A percentile compares a stretch with the other conserved stretches of the same genome.
These are phyloP conservation scores for Anisognathus igniventris DNA, from an alignment of 2,797 vertebrate genomes.

Conservation along the genomic window DNA sequence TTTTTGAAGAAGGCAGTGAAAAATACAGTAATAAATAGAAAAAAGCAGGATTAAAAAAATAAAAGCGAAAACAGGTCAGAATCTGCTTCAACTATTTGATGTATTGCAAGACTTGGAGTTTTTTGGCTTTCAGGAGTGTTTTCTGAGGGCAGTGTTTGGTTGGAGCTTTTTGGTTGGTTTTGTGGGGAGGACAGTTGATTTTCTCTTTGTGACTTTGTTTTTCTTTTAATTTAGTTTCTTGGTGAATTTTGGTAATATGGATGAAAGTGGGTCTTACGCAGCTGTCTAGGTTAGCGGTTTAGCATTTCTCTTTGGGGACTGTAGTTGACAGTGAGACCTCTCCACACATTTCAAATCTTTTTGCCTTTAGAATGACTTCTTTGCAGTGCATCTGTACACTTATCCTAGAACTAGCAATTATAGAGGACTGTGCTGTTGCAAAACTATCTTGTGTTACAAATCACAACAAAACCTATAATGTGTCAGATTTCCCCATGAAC, in stretches of 20 bases:
- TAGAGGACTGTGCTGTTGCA: not conserved
- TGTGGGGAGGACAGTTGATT: fast-evolving
- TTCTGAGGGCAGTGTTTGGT: not conserved
- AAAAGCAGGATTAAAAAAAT: not conserved
- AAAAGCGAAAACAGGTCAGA: not conserved
- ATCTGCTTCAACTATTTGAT: not conserved
- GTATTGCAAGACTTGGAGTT: not conserved
- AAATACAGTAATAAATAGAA: not conserved
- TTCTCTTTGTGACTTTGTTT: not conserved
- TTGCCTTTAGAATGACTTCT: not conserved
- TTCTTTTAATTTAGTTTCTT: not conserved
- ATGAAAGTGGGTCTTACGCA: not conserved
- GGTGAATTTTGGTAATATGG: not conserved
- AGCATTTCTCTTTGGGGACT: not conserved
- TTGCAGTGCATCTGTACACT: not conserved
- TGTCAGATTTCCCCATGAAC: not conserved
- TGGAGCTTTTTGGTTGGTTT: not conserved
- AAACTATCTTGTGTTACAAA: not conserved
- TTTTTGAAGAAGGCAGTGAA: not conserved
- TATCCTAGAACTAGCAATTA: not conserved
- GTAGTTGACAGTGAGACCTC: not conserved
- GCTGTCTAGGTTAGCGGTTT: not conserved
- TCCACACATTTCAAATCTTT: not conserved
- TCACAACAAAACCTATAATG: not conserved
- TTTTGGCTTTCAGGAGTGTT: not conserved